phyloP scores from a whole-genome alignment of 2,888 invertebrate genomes.

The Coleophora flavipennella region DNA sequence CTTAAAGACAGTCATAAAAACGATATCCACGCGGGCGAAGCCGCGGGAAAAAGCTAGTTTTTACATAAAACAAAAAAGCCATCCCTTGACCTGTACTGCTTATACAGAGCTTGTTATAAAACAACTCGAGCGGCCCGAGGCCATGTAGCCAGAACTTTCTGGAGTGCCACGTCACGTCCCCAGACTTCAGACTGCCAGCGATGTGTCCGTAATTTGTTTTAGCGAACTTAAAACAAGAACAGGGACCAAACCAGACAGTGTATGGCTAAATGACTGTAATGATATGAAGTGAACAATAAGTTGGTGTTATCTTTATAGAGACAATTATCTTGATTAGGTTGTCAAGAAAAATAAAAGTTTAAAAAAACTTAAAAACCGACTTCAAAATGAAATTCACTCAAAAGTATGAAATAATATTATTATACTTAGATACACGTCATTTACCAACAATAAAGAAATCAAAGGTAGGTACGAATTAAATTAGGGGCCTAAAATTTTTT shows the following conservation, averaged over 20 bases:
- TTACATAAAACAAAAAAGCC: background rate
- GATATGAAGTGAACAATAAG: background rate
- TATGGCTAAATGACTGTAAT: background rate
- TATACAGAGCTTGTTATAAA: background rate
- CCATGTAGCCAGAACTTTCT: constrained; percentile 3
- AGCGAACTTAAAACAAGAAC: constrained; percentile 9
- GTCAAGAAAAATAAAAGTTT: too few species aligned
- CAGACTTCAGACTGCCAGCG: constrained; percentile 1
- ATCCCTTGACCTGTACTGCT: background rate
- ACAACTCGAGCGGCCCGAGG: background rate
- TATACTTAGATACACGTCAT: too few species aligned
- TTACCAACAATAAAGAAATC: too few species aligned
- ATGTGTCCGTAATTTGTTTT: constrained; percentile 12
- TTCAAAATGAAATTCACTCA: too few species aligned
- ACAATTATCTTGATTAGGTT: too few species aligned
- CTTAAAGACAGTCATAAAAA: too few species aligned
- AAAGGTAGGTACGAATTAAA: too few species aligned
- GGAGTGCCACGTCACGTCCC: constrained; percentile 5
- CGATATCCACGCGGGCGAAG: too few species aligned
- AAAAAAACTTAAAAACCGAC: too few species aligned
- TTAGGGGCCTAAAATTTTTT: too few species aligned
- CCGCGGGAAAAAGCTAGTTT: background rate
- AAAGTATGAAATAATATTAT: too few species aligned
- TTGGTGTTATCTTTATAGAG: background rate
- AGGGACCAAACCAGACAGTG: too few species aligned